Conservation (phyloP, 2,113 vertebrate genomes). For the Noctilio leporinus region DNA sequence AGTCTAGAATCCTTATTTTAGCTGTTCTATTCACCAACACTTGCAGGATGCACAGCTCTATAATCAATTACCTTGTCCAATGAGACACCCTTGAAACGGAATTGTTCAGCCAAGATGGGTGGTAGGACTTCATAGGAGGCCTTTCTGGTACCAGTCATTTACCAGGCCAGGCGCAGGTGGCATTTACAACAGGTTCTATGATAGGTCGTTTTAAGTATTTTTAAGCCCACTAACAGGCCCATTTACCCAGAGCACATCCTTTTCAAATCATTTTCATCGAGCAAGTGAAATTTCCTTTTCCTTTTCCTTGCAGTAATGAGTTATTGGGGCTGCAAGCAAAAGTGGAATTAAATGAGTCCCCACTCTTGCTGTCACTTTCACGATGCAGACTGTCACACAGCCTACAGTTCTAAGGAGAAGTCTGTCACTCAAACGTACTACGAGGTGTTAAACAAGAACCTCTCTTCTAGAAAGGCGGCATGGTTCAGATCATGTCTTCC, state of each 20-base stretch:
- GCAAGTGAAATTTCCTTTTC: conserved; percentile 45
- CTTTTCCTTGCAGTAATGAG: conserved; percentile 47
- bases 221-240: not conserved
- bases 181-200: not conserved
- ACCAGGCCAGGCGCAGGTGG: not conserved
- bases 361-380: conserved; percentile 18
- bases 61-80: not conserved
- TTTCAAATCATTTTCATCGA: conserved; percentile 23
- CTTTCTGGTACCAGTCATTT: not conserved
- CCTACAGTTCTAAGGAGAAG: conserved; percentile 26
- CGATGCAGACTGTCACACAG: conserved; percentile 38
- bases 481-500: not conserved
- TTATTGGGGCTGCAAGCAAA: conserved; percentile 33
- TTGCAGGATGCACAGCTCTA: not conserved
- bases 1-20: not conserved
- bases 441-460: not conserved
- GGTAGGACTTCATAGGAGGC: not conserved
- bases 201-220: not conserved
- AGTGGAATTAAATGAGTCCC: conserved; percentile 46
- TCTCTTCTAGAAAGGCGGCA: not conserved
- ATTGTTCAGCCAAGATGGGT: not conserved
- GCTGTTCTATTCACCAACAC: not conserved
- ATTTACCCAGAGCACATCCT: not conserved
- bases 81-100: not conserved
- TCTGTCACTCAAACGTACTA: conserved; percentile 49